Conservation (phyloP, 2,113 vertebrate genomes). For the Prietella phreatophila region DNA sequence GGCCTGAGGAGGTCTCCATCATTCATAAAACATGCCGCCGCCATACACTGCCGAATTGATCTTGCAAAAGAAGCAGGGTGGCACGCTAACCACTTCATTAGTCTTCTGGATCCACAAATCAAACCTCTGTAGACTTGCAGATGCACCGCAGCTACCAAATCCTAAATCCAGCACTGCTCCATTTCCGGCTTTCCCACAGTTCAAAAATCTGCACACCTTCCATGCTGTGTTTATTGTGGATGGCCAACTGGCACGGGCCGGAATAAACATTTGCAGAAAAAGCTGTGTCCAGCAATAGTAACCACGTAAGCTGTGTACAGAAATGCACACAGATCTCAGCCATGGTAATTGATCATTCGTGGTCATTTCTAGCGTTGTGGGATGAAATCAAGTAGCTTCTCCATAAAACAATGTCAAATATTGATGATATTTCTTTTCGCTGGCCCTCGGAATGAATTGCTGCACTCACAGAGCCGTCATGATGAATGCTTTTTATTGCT, state of each 20-base stretch:
- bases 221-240: slow-evolving; percentile 12
- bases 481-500: slow-evolving; percentile 77
- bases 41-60: slow-evolving; percentile 75
- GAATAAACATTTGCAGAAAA: slow-evolving; percentile 34
- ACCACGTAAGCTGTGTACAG: slow-evolving; percentile 39
- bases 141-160: slow-evolving; percentile 62
- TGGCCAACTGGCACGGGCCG: background rate
- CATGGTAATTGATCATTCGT: slow-evolving; percentile 74
- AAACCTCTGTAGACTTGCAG: slow-evolving; percentile 61
- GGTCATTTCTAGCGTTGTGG: slow-evolving; percentile 71
- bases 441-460: slow-evolving; percentile 72
- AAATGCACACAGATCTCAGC: slow-evolving; percentile 73
- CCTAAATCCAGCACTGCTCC: background rate
- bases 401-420: slow-evolving; percentile 81
- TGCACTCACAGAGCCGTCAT: slow-evolving; percentile 68
- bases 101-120: slow-evolving; percentile 78
- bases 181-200: background rate
- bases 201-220: slow-evolving; percentile 10
- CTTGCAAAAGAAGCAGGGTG: slow-evolving; percentile 80
- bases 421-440: slow-evolving; percentile 79
- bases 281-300: slow-evolving; percentile 8
- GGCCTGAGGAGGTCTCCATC: slow-evolving; percentile 80
- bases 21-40: slow-evolving; percentile 78
- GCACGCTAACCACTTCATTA: slow-evolving; percentile 81
- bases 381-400: slow-evolving; percentile 77